Conservation (phyloP, 2,797 vertebrate genomes). For the Allobates femoralis region DNA sequence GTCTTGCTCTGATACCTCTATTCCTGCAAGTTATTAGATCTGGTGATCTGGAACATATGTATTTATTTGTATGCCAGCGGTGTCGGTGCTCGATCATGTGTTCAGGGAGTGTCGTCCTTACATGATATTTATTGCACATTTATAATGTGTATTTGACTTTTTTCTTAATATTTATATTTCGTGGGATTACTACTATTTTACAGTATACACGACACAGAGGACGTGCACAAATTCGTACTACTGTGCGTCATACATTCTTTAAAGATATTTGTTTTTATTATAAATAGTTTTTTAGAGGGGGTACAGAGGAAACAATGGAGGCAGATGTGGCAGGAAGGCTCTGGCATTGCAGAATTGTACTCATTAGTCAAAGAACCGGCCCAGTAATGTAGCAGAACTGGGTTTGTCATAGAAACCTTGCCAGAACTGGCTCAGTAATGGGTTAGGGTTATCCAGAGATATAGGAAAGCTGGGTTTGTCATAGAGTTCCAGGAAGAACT, state of each 20-base stretch:
- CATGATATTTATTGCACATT: constrained; percentile 1
- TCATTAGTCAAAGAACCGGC: too few species aligned
- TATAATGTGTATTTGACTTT: not conserved
- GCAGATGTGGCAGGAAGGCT: too few species aligned
- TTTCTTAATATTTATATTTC: not conserved
- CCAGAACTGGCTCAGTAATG: too few species aligned
- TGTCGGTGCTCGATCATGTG: constrained; percentile 29
- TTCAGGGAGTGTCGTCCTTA: not conserved
- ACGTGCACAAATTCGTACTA: not conserved
- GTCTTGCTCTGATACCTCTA: constrained; percentile 32
- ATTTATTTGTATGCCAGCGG: constrained; percentile 31
- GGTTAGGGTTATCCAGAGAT: too few species aligned
- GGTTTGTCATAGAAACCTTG: too few species aligned
- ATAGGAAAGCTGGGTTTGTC: too few species aligned
- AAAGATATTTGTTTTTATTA: not conserved
- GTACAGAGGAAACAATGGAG: too few species aligned
- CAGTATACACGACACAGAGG: not conserved
- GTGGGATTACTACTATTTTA: not conserved
- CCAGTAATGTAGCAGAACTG: too few species aligned
- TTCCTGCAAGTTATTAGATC: constrained; percentile 34
- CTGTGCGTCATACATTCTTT: not conserved
- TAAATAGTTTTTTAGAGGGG: not conserved
- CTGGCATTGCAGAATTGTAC: too few species aligned
- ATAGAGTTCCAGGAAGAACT: too few species aligned
- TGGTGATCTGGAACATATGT: constrained; percentile 29